Conservation (phyloP, 1,140 invertebrate genomes). For the Lasioglossum albipes region DNA sequence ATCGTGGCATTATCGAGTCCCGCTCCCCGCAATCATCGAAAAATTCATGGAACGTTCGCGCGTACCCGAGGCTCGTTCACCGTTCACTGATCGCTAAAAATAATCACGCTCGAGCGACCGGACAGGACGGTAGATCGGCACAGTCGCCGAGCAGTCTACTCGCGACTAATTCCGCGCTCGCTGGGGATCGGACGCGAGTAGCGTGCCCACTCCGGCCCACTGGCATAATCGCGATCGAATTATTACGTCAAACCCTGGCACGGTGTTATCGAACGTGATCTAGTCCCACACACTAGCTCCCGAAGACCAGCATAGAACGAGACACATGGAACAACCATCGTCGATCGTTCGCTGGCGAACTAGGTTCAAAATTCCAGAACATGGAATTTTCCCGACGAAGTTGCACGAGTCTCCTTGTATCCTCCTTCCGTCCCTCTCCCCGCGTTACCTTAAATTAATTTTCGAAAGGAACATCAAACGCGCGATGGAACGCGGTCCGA, state of each 20-base stretch:
- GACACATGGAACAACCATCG: no score
- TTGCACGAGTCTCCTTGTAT: background rate
- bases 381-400: constrained; percentile 1
- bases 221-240: constrained; percentile 26
- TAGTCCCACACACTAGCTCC: no score
- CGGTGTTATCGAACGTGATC: background rate
- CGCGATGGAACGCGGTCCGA: background rate
- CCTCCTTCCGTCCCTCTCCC: no score
- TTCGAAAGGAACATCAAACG: background rate
- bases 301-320: no score
- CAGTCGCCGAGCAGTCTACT: constrained; percentile 63
- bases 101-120: constrained; percentile 58
- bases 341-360: background rate
- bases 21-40: constrained; percentile 6
- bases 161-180: constrained; percentile 35
- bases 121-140: constrained; percentile 51
- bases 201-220: no score
- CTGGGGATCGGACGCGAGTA: background rate
- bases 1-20: constrained; percentile 22
- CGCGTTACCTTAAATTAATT: constrained; percentile 3
- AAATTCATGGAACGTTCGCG: constrained; percentile 16
- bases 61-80: constrained; percentile 32
- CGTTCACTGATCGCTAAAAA: constrained; percentile 64
- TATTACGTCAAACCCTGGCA: constrained; percentile 28
- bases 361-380: background rate